Base-by-base conservation (phyloP, 2,113 vertebrate genomes). In the Bos javanicus region DNA sequence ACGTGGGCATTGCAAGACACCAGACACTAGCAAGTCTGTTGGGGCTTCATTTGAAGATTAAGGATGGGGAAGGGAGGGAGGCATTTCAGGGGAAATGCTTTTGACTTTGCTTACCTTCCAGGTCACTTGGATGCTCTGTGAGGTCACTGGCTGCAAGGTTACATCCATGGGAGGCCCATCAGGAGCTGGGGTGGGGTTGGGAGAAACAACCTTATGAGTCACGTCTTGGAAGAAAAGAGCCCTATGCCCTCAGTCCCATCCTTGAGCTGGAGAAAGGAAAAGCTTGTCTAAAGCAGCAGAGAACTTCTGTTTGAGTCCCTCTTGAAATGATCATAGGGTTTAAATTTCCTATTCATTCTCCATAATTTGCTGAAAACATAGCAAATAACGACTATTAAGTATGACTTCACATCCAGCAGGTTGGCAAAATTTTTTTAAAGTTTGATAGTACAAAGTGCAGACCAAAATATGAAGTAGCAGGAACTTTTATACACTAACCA, bases 81-180 rank as follows among this genome's bases (percentile, higher is more conserved):
- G 23, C 14, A 52, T 48, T 78, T 33, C 13, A 57, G 19, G 12
- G 57, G 12, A 54, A 30, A 62, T 11, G 23, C 4, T n/a, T 88
- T n/a, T 1, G 5, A 62, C 7, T 46, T 80, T 17, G 11, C 94
- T 98, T 98, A 99, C 99, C 99, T 99, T 99, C 99, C 99, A 99
- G 12, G 99, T 99, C 88, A 99, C 99, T 90, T 99, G 99, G 97
- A 99, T 99, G 98, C 99, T 99, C 98, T 99, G 99, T 80, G 99
- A 99, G 0, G 99, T 99, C 98, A 99, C 99, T 0, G 99, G 99
- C 98, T 99, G 99, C 98, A 99, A 98, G 96, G 99, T 99, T 90
- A 99, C 99, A 3, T 99, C 99, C 99, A 99, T 99, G 0, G 99
- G 99, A 36, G 99, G 99, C 25, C 99, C 99, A 26, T 99, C 99